Base-by-base conservation (phyloP, 2,888 invertebrate genomes). In the Mimachlamys varia region DNA sequence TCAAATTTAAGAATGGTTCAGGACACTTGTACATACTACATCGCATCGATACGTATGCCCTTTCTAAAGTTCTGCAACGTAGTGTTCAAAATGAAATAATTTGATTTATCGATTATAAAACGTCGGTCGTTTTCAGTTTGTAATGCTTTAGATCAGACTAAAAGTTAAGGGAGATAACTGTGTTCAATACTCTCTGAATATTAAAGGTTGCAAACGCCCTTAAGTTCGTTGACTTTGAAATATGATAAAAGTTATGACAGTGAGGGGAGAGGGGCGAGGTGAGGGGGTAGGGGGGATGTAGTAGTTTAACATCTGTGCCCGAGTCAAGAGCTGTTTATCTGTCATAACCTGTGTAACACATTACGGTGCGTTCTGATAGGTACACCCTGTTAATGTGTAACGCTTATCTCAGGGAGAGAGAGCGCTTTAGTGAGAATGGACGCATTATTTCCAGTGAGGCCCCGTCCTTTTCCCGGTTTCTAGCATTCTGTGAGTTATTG, bases 261-360 rank as follows among this genome's bases (percentile, higher is more conserved):
- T 44, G 44, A 44, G 44, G 44, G 44, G 44, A 7, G 44, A 7
- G 44, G 44, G 44, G 44, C 4, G 44, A 7, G 44, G 44, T 3
- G n/a, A n/a, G n/a, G n/a, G n/a, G n/a, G n/a, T n/a, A n/a, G n/a
- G n/a, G n/a, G n/a, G n/a, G n/a, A n/a, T n/a, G n/a, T n/a, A n/a
- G n/a, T n/a, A n/a, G n/a, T 27, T 76, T 76, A 2, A 76, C 27
- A 76, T 76, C 62, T 76, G n/a, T 76, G 27, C 62, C n/a, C 13
- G 55, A 55, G 62, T n/a, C n/a, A n/a, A n/a, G n/a, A n/a, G n/a
- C n/a, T n/a, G 58, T 12, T 76, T 76, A 76, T 76, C 62, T 76
- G 0, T 76, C 27, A 4, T 13, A 27, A 27, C 62, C n/a, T 27
- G 62, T 2, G 62, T n/a, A 27, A 76, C 5, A 76, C 33, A 76